Conservation (phyloP, 2,797 vertebrate species). For the Schizothorax lantsangensis region DNA sequence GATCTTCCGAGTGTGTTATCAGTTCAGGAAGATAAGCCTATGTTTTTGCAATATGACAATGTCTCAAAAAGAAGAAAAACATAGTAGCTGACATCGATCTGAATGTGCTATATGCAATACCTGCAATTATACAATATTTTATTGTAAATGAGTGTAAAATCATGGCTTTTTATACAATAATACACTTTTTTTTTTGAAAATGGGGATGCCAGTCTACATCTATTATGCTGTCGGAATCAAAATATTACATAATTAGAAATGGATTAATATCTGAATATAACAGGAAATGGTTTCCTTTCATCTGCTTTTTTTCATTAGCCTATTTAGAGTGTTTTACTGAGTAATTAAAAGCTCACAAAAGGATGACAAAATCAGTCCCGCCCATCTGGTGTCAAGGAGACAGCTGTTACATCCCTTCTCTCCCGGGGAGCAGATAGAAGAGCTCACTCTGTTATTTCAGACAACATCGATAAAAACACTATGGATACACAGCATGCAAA, state of each 20-base stretch:
- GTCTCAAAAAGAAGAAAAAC: neutral
- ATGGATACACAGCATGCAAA: slow-evolving; percentile 40
- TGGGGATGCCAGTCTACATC: neutral
- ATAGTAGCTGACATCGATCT: neutral
- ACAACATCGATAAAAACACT: slow-evolving; percentile 47
- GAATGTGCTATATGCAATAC: neutral
- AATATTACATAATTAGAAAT: slow-evolving; percentile 5
- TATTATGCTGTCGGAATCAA: neutral
- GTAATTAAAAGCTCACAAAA: slow-evolving; percentile 59
- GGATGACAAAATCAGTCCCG: slow-evolving; percentile 65
- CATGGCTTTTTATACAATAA: neutral
- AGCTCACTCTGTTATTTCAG: slow-evolving; percentile 36
- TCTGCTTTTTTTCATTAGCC: slow-evolving; percentile 39
- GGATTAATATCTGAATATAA: neutral
- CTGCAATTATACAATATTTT: neutral
- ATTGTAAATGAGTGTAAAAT: neutral
- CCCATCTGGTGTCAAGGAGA: slow-evolving; percentile 58
- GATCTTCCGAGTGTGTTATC: slow-evolving; percentile 11
- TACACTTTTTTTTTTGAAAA: neutral
- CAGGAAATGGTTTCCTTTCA: slow-evolving; percentile 20
- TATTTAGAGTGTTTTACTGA: slow-evolving; percentile 49
- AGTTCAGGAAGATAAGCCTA: slow-evolving; percentile 2
- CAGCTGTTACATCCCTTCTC: slow-evolving; percentile 52
- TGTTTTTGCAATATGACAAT: slow-evolving; percentile 10
- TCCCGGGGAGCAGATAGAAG: slow-evolving; percentile 45